Conservation (phyloP, 1,140 invertebrate species). For the Drosophila teissieri region DNA sequence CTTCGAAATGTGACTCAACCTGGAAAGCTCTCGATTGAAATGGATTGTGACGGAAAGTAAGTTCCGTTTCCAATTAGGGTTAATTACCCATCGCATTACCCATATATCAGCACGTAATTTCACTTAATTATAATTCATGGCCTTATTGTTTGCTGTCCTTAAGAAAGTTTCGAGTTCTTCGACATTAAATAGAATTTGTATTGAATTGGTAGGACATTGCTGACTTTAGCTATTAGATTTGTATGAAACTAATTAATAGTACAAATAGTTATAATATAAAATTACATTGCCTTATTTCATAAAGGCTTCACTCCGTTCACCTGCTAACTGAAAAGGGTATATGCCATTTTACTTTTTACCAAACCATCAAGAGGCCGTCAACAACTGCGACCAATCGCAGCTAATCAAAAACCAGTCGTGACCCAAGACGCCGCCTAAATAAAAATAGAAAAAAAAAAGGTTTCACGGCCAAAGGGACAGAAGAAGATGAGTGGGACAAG, state of each 20-base stretch:
- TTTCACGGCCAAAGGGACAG: slow-evolving; percentile 12
- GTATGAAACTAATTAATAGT: too few relatives aligned
- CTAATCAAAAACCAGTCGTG: slow-evolving; percentile 45
- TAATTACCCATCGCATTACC: background rate
- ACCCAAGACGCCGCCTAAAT: slow-evolving; percentile 4
- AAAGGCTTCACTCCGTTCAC: background rate
- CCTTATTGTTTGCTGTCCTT: background rate
- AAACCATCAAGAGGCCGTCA: slow-evolving; percentile 16
- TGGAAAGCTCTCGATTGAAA: slow-evolving; percentile 1
- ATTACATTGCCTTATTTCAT: background rate
- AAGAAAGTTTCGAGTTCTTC: too few relatives aligned
- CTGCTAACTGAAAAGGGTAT: background rate
- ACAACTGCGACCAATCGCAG: slow-evolving; percentile 45
- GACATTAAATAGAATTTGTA: too few relatives aligned
- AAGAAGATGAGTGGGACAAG: background rate
- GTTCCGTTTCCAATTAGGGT: background rate
- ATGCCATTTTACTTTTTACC: slow-evolving; percentile 21
- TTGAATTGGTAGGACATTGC: too few relatives aligned
- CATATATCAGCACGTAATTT: background rate
- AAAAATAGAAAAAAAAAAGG: slow-evolving; percentile 30
- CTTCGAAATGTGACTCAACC: background rate
- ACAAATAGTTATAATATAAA: too few relatives aligned
- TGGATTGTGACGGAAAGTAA: background rate
- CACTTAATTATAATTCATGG: slow-evolving; percentile 2
- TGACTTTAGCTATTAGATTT: too few relatives aligned